These are phyloP conservation scores for Leptopilina boulardi DNA, from an alignment of 1,140 invertebrate species.

Conservation along the genomic window DNA sequence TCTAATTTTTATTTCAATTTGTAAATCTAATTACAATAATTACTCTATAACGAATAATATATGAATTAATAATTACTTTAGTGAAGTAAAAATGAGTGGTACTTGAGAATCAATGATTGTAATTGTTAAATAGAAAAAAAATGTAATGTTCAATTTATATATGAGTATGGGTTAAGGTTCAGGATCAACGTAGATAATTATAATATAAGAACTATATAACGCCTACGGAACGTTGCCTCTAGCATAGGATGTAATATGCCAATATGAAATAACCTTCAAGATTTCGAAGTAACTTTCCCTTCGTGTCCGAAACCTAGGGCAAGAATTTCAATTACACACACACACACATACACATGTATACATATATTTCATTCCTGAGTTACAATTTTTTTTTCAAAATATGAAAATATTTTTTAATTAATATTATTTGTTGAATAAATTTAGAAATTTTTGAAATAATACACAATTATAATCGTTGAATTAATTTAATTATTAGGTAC, in stretches of 20 bases:
- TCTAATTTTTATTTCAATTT: too few relatives aligned
- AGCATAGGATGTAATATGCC: conserved; percentile 17
- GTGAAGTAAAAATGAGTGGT: background rate
- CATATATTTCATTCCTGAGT: background rate
- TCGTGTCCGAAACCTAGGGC: conserved; percentile 15
- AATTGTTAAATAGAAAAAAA: background rate
- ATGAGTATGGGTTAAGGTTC: conserved; percentile 3
- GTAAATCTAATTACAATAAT: too few relatives aligned
- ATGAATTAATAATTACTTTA: background rate
- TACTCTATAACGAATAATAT: background rate
- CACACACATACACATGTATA: too few relatives aligned
- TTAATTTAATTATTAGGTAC: too few relatives aligned
- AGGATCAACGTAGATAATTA: conserved; percentile 6
- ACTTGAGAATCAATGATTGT: too few relatives aligned
- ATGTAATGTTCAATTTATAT: conserved; percentile 8
- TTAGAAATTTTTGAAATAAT: too few relatives aligned
- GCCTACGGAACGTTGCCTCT: background rate
- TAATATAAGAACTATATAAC: conserved; percentile 8
- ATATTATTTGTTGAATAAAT: too few relatives aligned
- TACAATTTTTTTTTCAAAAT: background rate
- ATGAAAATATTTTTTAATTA: too few relatives aligned
- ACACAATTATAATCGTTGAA: too few relatives aligned
- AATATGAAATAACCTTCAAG: conserved; percentile 21
- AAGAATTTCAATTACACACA: conserved; percentile 1
- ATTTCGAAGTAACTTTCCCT: conserved; percentile 31